Evolutionary conservation across 2,797 vertebrate genomes (phyloP).

Genomic region (Adelosebastes latens): DNA sequence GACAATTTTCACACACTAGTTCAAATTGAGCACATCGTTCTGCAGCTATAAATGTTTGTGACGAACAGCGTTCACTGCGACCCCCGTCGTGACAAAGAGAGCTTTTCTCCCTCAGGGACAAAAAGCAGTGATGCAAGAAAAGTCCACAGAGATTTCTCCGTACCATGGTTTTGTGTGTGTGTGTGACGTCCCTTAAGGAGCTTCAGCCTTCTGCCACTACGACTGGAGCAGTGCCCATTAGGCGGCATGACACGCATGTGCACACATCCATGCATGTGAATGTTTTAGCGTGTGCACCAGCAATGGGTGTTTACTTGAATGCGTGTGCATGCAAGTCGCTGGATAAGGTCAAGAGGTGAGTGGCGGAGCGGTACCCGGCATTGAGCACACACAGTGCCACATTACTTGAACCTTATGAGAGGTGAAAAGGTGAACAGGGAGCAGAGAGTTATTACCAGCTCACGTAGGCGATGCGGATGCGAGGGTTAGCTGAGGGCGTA

Average conservation of each 20-base stretch:
- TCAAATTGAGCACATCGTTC: background rate
- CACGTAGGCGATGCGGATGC: slow-evolving; percentile 22
- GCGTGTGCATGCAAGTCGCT: background rate
- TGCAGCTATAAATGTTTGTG: background rate
- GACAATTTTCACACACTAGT: background rate
- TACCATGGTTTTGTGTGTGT: slow-evolving; percentile 21
- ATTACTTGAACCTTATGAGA: slow-evolving; percentile 51
- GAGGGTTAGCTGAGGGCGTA: slow-evolving; percentile 12
- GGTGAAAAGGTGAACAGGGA: slow-evolving; percentile 64
- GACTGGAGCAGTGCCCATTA: background rate
- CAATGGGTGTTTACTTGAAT: background rate
- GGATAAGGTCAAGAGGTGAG: slow-evolving; percentile 36
- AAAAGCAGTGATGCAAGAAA: slow-evolving; percentile 41
- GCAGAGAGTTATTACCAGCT: slow-evolving; percentile 37
- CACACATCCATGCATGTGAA: background rate
- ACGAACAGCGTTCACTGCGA: background rate
- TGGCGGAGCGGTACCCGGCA: slow-evolving; percentile 9
- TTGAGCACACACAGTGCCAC: slow-evolving; percentile 8
- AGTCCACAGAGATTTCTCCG: slow-evolving; percentile 28
- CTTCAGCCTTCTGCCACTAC: slow-evolving; percentile 21
- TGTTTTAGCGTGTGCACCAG: background rate
- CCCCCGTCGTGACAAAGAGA: slow-evolving; percentile 6
- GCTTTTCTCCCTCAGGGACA: slow-evolving; percentile 26
- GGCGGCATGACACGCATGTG: background rate
- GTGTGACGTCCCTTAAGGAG: slow-evolving; percentile 22